These are phyloP conservation scores for Lasaia peninsularis DNA, from an alignment of 1,140 invertebrate species.

Conservation along the genomic window DNA sequence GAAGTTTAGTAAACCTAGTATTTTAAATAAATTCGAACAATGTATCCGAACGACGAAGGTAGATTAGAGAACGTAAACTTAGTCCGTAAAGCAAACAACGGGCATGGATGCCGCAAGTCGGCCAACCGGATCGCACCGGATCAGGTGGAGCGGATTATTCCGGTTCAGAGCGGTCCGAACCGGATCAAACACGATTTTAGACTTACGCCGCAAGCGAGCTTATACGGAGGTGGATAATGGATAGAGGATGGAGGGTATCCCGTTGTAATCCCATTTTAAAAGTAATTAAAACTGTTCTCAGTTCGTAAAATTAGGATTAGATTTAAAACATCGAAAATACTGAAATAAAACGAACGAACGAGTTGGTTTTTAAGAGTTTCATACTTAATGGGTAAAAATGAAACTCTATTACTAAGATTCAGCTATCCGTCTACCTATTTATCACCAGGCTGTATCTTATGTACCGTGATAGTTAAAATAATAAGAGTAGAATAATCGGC, in stretches of 20 bases:
- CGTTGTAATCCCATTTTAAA: conserved; percentile 15
- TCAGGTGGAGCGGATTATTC: conserved; percentile 73
- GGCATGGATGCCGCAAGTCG: conserved; percentile 43
- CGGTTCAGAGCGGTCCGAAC: conserved; percentile 59
- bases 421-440: too few relatives aligned
- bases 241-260: conserved; percentile 28
- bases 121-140: conserved; percentile 50
- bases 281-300: conserved; percentile 14
- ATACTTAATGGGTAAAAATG: too few relatives aligned
- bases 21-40: too few relatives aligned
- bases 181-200: conserved; percentile 72
- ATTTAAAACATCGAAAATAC: neutral
- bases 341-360: too few relatives aligned
- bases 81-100: conserved; percentile 26
- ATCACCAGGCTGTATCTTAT: too few relatives aligned
- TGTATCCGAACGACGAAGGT: neutral
- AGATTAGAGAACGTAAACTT: conserved; percentile 12
- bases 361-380: too few relatives aligned
- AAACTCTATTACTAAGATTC: too few relatives aligned
- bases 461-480: too few relatives aligned
- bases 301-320: conserved; percentile 1
- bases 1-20: too few relatives aligned
- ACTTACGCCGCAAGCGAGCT: conserved; percentile 59
- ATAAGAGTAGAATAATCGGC: too few relatives aligned
- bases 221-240: conserved; percentile 53